Percentiles rank a stretch among this genome's conserved stretches.
Conservation (phyloP, 2,797 vertebrate genomes). For the Smutsia temminckii region DNA sequence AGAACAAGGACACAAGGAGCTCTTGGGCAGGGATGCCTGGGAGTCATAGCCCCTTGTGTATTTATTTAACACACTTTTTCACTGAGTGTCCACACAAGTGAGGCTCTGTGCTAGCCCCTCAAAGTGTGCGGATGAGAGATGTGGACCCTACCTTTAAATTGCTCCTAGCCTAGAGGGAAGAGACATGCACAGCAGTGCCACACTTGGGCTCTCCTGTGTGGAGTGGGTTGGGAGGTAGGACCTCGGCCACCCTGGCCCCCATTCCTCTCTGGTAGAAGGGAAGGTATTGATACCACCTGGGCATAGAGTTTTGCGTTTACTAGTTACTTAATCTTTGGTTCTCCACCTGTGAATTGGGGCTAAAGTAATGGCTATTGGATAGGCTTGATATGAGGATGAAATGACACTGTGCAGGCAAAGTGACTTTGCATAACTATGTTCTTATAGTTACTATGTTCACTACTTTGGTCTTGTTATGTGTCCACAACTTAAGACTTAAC, state of each 20-base stretch:
- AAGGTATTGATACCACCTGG: neutral
- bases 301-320: slow-evolving; percentile 41
- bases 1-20: neutral
- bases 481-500: neutral
- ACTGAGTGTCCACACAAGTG: neutral
- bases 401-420: neutral
- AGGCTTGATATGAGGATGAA: slow-evolving; percentile 9
- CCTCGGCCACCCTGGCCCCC: too few species aligned
- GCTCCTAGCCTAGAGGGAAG: neutral
- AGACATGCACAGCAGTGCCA: fast-evolving
- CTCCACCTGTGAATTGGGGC: neutral
- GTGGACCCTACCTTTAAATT: neutral
- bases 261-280: neutral
- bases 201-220: fast-evolving
- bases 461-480: neutral
- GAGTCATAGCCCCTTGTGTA: neutral
- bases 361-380: neutral
- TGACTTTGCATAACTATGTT: neutral
- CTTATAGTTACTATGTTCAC: neutral
- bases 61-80: neutral
- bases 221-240: neutral
- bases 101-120: neutral
- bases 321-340: slow-evolving; percentile 2
- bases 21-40: neutral
- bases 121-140: neutral